These are phyloP conservation scores for Andrena bicolor DNA, from an alignment of 2,888 invertebrate species.

Conservation along the genomic window DNA sequence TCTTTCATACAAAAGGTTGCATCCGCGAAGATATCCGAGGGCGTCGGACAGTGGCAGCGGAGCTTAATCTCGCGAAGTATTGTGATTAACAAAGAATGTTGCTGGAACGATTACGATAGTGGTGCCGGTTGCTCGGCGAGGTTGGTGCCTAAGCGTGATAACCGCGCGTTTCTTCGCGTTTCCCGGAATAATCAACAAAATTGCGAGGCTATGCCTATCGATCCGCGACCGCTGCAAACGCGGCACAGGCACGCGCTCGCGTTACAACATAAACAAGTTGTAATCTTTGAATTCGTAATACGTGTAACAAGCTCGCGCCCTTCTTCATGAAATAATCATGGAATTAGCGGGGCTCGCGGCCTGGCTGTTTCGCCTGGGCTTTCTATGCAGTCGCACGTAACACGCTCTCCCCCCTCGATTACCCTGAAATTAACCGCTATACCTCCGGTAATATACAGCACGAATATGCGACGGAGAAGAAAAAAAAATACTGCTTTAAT, in stretches of 20 bases:
- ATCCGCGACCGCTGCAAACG: not conserved
- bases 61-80: too few species aligned
- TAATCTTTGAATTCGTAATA: conserved; percentile 18
- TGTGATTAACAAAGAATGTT: too few species aligned
- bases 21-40: too few species aligned
- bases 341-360: not conserved
- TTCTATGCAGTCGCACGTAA: conserved; percentile 2
- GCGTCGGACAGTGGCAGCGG: too few species aligned
- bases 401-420: conserved; percentile 5
- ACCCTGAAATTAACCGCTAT: conserved; percentile 7
- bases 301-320: conserved; percentile 13
- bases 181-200: conserved; percentile 11
- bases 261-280: conserved; percentile 6
- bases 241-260: not conserved
- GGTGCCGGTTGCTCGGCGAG: too few species aligned
- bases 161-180: not conserved
- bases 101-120: too few species aligned
- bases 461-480: not conserved
- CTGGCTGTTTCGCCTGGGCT: conserved; percentile 1
- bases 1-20: too few species aligned
- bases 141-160: too few species aligned
- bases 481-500: not conserved
- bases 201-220: not conserved
- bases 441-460: not conserved
- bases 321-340: conserved; percentile 23